Base-by-base conservation (phyloP, 2,797 vertebrate genomes). In the Acrossocheilus wenchowensis region DNA sequence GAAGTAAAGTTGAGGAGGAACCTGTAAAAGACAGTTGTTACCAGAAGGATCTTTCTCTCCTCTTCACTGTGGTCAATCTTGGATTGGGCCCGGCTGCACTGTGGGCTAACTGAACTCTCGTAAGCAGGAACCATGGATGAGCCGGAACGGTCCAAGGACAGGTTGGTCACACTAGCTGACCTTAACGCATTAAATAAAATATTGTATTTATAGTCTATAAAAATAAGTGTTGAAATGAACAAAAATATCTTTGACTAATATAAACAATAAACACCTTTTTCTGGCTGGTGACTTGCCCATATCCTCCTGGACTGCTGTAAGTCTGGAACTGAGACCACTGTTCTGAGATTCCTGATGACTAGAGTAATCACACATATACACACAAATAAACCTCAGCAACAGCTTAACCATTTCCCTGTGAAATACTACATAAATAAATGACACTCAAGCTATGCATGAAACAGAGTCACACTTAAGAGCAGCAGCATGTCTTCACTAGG, bases 1-100 rank as follows among this genome's bases (percentile, higher is more conserved):
- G 12, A 43, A 21, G 52, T 3, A 62, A 34, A 54, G 10, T 62
- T 72, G 14, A 41, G 4, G 26, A 26, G 9, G 23, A n/a, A n/a
- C 19, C n/a, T 30, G 41, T 36, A 57, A 6, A 34, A 41, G 30
- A 11, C 19, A 15, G 43, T 2, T 45, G 2, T 21, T 94, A 99
- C 98, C 97, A 99, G 94, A 50, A 99, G 96, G 91, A 99, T 98
- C 94, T 99, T 99, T 90, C 98, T 95, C 92, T 99, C 98, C 71
- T 99, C 98, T 90, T 99, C 98, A 0, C 93, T 97, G 90, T 97
- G 94, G 92, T 99, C 98, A 41, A 96, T 90, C 90, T 98, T 99
- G 88, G 94, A 83, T 80, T 96, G 93, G 0, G 96, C 95, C 34
- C 97, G 95, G 88, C 93, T 97, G 88, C 96, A 95, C 68, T 99